Evolutionary conservation across 2,113 vertebrate species (phyloP), one percentile per base, ranked within the genome.

Genomic region (Orcinus orca): DNA sequence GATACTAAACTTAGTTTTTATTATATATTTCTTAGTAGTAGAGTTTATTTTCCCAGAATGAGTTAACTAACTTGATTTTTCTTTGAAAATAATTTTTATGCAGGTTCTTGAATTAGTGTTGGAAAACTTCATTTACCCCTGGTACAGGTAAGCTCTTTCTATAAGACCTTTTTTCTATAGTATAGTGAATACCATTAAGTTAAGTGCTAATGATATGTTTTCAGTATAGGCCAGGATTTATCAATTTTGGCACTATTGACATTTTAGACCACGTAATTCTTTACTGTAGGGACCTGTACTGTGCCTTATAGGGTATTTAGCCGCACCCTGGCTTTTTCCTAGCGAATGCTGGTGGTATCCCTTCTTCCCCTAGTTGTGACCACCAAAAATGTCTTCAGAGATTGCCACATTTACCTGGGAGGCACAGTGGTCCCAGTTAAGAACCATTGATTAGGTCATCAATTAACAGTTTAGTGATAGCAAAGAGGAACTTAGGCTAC

Each of bases 71-170:
- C 80, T 55, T 88, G 68, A 55, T 81, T 84, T 97, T 96, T 95
- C 41, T 96, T 90, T 84, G 62, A 95, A 96, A 71, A 44, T 31
- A 38, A 98, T 74, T 98, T 98, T 83, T 96, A 81, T 65, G 8
- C 97, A 99, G 99, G 99, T 99, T 89, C 99, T 99, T 96, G 99
- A 99, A 98, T 95, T 99, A 93, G 99, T 99, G 85, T 99, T 99
- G 97, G 99, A 99, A 98, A 99, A 99, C 97, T 99, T 99, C 93
- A 99, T 99, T 97, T 99, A 99, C 97, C 99, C 99, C 0, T 99
- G 99, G 99, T 99, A 99, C 98, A 99, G 99, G 99, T 99, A 99
- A 3, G 99, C 92, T 36, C 86, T 97, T 97, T 84, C 67, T 38
- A 13, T 95, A 70, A 92, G 77, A 53, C 36, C 70, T 96, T 36